A percentile compares a stretch with the other conserved stretches of the same genome.
phyloP scores from a whole-genome alignment of 2,797 vertebrate genomes.

The Tarsius wallacei region DNA sequence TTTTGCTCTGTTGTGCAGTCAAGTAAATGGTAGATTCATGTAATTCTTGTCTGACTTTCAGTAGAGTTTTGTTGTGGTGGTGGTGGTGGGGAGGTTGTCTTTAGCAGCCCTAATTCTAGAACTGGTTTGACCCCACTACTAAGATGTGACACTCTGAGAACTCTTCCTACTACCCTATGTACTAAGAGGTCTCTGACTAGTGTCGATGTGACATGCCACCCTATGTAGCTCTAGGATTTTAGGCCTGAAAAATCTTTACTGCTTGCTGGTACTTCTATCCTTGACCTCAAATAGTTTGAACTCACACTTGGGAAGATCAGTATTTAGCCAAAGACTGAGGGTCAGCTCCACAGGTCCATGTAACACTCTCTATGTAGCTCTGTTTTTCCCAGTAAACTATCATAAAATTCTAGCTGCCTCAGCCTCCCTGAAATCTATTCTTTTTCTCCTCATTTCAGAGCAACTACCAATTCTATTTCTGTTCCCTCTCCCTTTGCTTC shows the following conservation, averaged over 20 bases:
- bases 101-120: not conserved
- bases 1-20: not conserved
- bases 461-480: not conserved
- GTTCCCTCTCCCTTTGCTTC: rapidly evolving
- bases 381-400: rapidly evolving
- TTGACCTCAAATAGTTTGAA: not conserved
- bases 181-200: too few relatives aligned
- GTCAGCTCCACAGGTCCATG: rapidly evolving
- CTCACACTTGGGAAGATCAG: rapidly evolving
- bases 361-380: too few relatives aligned
- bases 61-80: not conserved
- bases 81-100: not conserved
- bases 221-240: not conserved
- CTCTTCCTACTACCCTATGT: rapidly evolving
- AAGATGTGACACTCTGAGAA: too few relatives aligned
- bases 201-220: not conserved
- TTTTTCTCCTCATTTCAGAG: not conserved
- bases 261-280: not conserved
- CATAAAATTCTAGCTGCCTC: rapidly evolving
- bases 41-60: too few relatives aligned
- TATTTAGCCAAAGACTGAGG: rapidly evolving
- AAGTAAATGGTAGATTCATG: not conserved
- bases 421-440: not conserved
- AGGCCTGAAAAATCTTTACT: too few relatives aligned
- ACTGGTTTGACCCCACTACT: not conserved